Conservation (phyloP, 2,797 vertebrate species). For the Mallotus villosus region DNA sequence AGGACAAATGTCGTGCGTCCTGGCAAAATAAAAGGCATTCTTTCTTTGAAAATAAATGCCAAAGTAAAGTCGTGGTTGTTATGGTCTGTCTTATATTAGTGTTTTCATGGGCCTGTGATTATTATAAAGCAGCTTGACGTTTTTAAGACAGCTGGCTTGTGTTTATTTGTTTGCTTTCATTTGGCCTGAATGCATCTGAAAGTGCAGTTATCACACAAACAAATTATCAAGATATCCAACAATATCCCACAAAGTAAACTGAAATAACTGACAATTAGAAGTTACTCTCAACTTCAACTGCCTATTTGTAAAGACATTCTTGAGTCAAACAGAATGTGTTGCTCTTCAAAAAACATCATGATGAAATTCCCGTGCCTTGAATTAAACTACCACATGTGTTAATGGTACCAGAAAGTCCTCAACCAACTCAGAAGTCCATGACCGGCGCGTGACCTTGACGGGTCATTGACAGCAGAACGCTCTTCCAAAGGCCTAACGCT, state of each 20-base stretch:
- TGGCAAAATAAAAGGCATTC: not conserved
- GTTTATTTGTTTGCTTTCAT: not conserved
- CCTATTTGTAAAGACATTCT: not conserved
- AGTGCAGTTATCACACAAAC: not conserved
- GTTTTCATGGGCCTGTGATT: not conserved
- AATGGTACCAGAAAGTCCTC: not conserved
- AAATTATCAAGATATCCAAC: not conserved
- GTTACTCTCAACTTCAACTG: too few species aligned
- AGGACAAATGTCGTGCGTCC: not conserved
- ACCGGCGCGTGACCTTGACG: slow-evolving; percentile 62
- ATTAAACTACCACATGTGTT: not conserved
- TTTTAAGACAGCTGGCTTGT: not conserved
- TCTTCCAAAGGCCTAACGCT: not conserved
- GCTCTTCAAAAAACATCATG: not conserved
- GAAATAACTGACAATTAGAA: not conserved
- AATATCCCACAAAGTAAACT: not conserved
- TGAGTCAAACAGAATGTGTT: not conserved
- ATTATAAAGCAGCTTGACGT: not conserved
- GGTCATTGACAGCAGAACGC: slow-evolving; percentile 60
- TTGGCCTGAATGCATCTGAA: not conserved
- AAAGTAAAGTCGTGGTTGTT: not conserved
- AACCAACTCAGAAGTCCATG: not conserved
- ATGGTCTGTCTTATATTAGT: not conserved
- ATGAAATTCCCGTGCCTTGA: not conserved
- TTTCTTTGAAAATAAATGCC: not conserved